Evolutionary conservation across 2,113 vertebrate genomes (phyloP).

Genomic region (Tragelaphus scriptus): DNA sequence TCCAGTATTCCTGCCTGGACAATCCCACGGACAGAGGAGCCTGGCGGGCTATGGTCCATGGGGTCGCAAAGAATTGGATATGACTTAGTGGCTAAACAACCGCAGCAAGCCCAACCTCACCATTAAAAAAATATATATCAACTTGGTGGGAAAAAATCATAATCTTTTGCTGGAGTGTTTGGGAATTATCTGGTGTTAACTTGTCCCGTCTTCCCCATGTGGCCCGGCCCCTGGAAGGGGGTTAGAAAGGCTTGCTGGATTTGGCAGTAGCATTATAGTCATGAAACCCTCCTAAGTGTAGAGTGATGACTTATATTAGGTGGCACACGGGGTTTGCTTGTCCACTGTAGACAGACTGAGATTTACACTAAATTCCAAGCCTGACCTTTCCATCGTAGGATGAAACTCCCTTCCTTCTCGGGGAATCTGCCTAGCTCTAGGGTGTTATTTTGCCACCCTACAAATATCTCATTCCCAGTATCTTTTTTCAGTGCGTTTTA

Average conservation of each 20-base stretch:
- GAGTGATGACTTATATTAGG: rapidly evolving
- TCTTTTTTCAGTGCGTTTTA: neutral
- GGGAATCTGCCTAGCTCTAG: too few species aligned
- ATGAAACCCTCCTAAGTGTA: neutral
- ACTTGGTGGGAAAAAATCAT: too few species aligned
- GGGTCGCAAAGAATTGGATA: neutral
- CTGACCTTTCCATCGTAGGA: neutral
- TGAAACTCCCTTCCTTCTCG: rapidly evolving
- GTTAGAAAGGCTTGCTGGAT: neutral
- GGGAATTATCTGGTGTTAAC: neutral
- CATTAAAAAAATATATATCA: neutral
- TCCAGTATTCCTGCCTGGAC: neutral
- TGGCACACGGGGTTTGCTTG: neutral
- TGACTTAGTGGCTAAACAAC: too few species aligned
- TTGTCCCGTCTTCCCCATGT: rapidly evolving
- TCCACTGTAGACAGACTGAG: neutral
- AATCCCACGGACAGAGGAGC: neutral
- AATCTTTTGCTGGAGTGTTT: rapidly evolving
- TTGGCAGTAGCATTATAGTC: neutral
- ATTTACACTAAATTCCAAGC: rapidly evolving
- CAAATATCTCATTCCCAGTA: neutral
- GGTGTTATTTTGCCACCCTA: rapidly evolving
- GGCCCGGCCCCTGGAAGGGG: neutral
- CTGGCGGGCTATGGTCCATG: rapidly evolving
- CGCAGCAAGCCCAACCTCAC: neutral